Evolutionary conservation across 2,113 vertebrate species (phyloP).

Genomic region (Pseudonaja textilis): DNA sequence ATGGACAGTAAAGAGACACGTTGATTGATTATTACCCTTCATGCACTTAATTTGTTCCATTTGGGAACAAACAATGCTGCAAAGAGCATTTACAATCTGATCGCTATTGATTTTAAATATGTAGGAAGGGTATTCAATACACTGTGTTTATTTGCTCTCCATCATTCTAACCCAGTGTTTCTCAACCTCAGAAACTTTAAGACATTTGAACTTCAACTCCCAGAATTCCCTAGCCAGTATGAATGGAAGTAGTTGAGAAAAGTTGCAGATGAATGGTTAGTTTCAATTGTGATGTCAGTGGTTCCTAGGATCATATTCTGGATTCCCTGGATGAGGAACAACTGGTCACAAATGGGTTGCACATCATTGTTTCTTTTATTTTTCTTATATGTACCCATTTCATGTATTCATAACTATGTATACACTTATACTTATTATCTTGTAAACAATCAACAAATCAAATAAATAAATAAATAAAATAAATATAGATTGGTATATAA

Average conservation of each 20-base stretch:
- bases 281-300: not conserved
- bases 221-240: not conserved
- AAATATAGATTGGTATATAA: not conserved
- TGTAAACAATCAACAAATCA: too few relatives aligned
- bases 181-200: not conserved
- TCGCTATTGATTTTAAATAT: not conserved
- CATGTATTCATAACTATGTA: too few relatives aligned
- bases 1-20: not conserved
- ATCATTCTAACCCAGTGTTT: not conserved
- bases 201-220: not conserved
- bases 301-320: not conserved
- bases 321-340: not conserved
- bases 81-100: not conserved
- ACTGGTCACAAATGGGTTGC: not conserved
- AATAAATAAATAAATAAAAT: too few relatives aligned
- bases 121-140: not conserved
- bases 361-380: too few relatives aligned
- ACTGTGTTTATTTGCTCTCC: not conserved
- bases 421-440: too few relatives aligned
- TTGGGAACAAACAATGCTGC: not conserved
- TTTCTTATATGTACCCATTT: too few relatives aligned
- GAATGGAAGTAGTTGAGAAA: not conserved
- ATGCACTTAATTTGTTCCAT: not conserved
- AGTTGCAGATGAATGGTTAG: not conserved
- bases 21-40: not conserved